Evolutionary conservation across 2,888 invertebrate species (phyloP).

Genomic region (Hirtodrosophila confusa): DNA sequence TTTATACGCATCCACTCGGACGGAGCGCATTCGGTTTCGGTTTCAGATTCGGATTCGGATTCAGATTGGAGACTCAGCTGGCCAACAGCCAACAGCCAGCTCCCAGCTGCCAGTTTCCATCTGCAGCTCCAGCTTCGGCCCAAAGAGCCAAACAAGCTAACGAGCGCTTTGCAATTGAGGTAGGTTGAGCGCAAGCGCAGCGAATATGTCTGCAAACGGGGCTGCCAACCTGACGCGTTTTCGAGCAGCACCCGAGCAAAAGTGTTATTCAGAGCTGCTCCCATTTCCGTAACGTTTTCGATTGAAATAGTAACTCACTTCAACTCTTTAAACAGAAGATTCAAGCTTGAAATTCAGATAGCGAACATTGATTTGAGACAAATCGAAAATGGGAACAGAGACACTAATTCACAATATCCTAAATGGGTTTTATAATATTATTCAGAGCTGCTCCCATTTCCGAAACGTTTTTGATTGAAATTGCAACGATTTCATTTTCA

Average conservation of each 20-base stretch:
- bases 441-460: no score
- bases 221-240: slow-evolving; percentile 58
- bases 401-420: no score
- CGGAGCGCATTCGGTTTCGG: slow-evolving; percentile 21
- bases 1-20: slow-evolving; percentile 64
- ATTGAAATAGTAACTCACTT: no score
- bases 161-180: slow-evolving; percentile 51
- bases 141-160: slow-evolving; percentile 27
- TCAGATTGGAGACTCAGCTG: slow-evolving; percentile 16
- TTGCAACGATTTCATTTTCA: no score
- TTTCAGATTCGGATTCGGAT: slow-evolving; percentile 13
- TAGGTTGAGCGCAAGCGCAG: slow-evolving; percentile 48
- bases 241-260: not conserved
- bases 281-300: no score
- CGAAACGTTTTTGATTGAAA: no score
- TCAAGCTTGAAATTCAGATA: no score
- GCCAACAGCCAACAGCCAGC: not conserved
- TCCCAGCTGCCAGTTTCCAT: slow-evolving; percentile 26
- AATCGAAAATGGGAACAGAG: no score
- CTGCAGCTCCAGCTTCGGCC: slow-evolving; percentile 25
- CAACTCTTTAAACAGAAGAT: no score
- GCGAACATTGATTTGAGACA: no score
- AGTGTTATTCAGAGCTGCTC: no score
- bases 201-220: slow-evolving; percentile 24
- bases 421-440: no score